phyloP scores from a whole-genome alignment of 2,888 invertebrate genomes.

The Melipona bicolor region DNA sequence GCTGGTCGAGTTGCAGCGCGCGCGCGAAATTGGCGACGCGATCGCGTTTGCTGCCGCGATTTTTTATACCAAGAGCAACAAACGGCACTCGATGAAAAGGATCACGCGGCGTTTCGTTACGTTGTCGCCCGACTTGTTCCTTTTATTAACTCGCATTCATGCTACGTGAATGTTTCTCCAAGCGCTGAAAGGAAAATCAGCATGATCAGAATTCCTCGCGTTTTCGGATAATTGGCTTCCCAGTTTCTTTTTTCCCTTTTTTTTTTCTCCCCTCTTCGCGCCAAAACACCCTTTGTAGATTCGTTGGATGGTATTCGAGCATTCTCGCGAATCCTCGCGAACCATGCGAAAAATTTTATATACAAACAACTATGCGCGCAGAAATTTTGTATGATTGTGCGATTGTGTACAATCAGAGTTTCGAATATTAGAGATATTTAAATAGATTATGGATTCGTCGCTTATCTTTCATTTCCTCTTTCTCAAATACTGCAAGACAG shows the following conservation, averaged over 20 bases:
- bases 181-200: background rate
- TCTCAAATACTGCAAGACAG: too few relatives aligned
- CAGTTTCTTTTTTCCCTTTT: background rate
- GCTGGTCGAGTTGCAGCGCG: background rate
- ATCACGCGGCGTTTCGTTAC: background rate
- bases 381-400: background rate
- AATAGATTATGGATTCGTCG: too few relatives aligned
- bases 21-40: background rate
- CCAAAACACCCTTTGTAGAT: too few relatives aligned
- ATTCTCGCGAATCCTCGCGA: background rate
- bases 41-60: background rate
- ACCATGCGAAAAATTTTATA: background rate
- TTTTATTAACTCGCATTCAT: constrained; percentile 21
- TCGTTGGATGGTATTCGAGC: background rate
- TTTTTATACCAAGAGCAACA: background rate
- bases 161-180: background rate
- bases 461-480: too few relatives aligned
- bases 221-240: constrained; percentile 2
- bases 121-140: background rate
- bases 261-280: too few relatives aligned
- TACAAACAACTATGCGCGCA: background rate
- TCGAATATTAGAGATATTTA: too few relatives aligned
- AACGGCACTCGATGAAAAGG: background rate
- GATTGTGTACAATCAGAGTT: background rate
- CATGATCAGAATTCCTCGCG: background rate